Evolutionary conservation across 2,113 vertebrate genomes (phyloP), one percentile per base, ranked within the genome.

Genomic region (Ramphastos sulfuratus): DNA sequence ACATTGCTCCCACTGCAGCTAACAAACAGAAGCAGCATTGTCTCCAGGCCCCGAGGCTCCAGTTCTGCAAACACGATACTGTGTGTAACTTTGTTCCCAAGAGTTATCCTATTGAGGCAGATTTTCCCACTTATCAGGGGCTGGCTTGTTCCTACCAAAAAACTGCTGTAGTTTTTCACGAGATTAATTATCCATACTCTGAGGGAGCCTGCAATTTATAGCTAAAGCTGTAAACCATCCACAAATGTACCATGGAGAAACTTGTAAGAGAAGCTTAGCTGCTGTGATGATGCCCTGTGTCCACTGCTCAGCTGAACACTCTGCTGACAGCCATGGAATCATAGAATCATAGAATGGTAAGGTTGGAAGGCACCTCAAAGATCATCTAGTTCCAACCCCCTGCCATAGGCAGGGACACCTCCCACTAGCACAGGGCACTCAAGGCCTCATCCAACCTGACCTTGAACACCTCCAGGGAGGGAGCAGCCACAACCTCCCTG

Each of bases 161-260:
- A 94, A 94, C 54, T 67, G 58, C 73, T 52, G 76, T 82, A 83
- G 83, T 91, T 95, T 91, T 94, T 82, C 73, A 75, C 37, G 37
- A 89, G 84, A 91, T 93, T 82, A 93, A 94, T 95, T 96, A 95
- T 84, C 78, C 92, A 60, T 94, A 93, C 75, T 95, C 87, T 33
- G 44, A 91, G 28, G 54, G 66, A 91, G 82, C 72, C 82, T 94
- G 73, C 83, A 93, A 90, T 81, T 96, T 85, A 39, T 71, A 77
- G 90, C 65, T 89, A 72, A 92, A 85, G 67, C 82, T 65, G 31
- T 94, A 91, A 95, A 92, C 48, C 93, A 46, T 85, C 92, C 89
- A 78, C 39, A 86, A 89, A 60, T 72, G 11, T 74, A 72, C 61
- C 58, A 33, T 72, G 80, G 23, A 86, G 48, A 60, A 91, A 82